phyloP scores from a whole-genome alignment of 2,113 vertebrate species.

The Pampusana beccarii region DNA sequence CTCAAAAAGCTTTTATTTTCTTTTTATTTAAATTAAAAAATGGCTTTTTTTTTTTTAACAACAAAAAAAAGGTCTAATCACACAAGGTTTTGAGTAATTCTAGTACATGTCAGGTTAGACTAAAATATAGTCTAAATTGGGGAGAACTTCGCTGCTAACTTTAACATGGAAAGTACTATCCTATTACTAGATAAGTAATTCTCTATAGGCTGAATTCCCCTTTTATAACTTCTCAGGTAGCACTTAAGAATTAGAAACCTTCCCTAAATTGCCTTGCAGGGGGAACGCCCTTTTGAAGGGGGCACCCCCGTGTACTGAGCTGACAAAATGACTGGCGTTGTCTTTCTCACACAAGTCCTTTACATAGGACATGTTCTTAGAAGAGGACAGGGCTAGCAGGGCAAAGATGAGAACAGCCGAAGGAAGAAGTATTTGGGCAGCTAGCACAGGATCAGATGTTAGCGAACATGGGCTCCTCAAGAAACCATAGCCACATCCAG shows the following conservation, averaged over 20 bases:
- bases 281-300: neutral
- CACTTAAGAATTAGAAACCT: neutral
- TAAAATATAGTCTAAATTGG: neutral
- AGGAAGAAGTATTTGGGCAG: neutral
- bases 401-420: neutral
- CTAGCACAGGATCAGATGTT: neutral
- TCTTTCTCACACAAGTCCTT: neutral
- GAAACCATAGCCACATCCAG: neutral
- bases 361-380: neutral
- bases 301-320: rapidly evolving
- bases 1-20: neutral
- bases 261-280: neutral
- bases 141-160: neutral
- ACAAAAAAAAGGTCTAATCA: neutral
- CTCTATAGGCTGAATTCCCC: neutral
- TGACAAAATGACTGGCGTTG: neutral
- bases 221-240: neutral
- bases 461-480: neutral
- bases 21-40: too few species aligned
- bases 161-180: neutral
- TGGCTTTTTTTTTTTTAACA: too few species aligned
- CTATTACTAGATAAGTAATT: neutral
- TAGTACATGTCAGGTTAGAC: neutral
- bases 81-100: neutral
- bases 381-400: neutral